Base-by-base conservation (phyloP, 2,888 invertebrate genomes). In the Lapara coniferarum region DNA sequence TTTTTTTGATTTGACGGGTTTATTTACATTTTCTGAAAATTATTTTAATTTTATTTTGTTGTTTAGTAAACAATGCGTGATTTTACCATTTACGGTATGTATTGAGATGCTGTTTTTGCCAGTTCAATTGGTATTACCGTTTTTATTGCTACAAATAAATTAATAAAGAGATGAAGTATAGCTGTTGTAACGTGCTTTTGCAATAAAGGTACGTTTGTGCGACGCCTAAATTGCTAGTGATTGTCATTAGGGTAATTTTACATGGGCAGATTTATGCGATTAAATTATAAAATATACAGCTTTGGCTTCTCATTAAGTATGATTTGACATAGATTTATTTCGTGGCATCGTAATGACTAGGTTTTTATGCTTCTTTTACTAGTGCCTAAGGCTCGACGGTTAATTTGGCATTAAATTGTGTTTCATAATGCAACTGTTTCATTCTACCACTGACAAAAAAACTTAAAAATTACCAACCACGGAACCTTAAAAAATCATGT, bases 1-100 rank as follows among this genome's bases (percentile, higher is more conserved):
- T 79, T 85, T 85, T 85, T 87, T 86, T 81, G 79, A 82, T 76
- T 78, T 81, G 79, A 82, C 76, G 77, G 78, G 63, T 83, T 82
- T 84, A 81, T 83, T 84, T 84, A 81, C 81, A 78, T 78, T 78
- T 78, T 66, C 75, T 76, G 75, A 71, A 71, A 70, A 71, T 63
- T 72, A 67, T 59, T 66, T 66, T 69, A 63, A 63, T 63, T 63
- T 63, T 63, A 49, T 63, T 63, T 63, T 67, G 68, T 59, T 58
- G 37, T 52, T 58, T 63, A 12, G 30, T 52, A 16, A 53, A 52
- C 19, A 68, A 46, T 59, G 44, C 58, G 67, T 44, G 49, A 63
- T 70, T 8, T 70, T 66, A 58, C 46, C 68, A 57, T 69, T 69
- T 69, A 49, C 49, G 68, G 12, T 12, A 25, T 12, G 19, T 19